Percentiles rank a stretch among this genome's conserved stretches.
phyloP scores from a whole-genome alignment of 37 sponge, comb jelly and placozoan species.

The Aplysina aerophoba region DNA sequence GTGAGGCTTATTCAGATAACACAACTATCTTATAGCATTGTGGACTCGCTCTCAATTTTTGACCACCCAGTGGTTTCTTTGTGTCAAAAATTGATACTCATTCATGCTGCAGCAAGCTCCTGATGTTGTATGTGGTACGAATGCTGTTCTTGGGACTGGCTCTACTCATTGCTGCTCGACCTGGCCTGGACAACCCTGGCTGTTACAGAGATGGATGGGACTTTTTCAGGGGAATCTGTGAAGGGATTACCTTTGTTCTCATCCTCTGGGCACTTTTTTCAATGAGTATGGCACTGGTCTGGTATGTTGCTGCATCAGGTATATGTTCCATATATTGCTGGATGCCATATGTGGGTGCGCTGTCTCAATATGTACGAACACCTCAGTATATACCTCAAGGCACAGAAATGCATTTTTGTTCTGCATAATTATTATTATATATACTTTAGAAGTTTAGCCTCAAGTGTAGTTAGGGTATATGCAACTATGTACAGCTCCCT shows the following conservation, averaged over 20 bases:
- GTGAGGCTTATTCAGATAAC: not conserved
- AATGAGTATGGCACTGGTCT: not conserved
- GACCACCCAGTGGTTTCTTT: too few relatives aligned
- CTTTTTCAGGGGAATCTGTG: slow-evolving; percentile 9
- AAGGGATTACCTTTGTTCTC: not conserved
- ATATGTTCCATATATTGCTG: too few relatives aligned
- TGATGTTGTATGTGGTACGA: not conserved
- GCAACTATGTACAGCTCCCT: slow-evolving; percentile 14
- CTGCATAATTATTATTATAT: too few relatives aligned
- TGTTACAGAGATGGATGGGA: slow-evolving; percentile 34
- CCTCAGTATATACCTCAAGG: too few relatives aligned
- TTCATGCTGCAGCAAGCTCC: not conserved
- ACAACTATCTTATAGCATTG: too few relatives aligned
- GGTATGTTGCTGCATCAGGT: not conserved
- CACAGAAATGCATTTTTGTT: too few relatives aligned
- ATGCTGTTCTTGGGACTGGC: slow-evolving; percentile 25
- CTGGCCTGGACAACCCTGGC: slow-evolving; percentile 32
- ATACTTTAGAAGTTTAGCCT: not conserved
- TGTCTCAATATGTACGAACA: too few relatives aligned
- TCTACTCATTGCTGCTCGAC: slow-evolving; percentile 24
- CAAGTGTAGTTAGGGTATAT: not conserved
- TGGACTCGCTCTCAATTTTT: too few relatives aligned
- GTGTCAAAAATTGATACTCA: too few relatives aligned
- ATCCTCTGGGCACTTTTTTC: not conserved
- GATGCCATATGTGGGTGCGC: too few relatives aligned